These are phyloP conservation scores for Callimorpha dominula DNA, from an alignment of 2,888 invertebrate genomes.

Conservation along the genomic window DNA sequence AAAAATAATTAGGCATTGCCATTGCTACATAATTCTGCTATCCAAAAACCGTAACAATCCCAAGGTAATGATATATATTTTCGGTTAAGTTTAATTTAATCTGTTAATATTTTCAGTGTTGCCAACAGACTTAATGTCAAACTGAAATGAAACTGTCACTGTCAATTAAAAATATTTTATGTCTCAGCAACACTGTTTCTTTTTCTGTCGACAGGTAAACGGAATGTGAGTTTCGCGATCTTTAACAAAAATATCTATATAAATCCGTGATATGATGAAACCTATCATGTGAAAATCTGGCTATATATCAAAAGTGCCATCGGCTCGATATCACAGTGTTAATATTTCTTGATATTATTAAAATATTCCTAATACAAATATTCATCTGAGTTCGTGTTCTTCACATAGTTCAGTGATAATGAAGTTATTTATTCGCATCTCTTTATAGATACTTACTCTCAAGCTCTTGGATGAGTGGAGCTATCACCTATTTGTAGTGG, in stretches of 20 bases:
- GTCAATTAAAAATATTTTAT: conserved; percentile 54
- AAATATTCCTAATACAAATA: conserved; percentile 43
- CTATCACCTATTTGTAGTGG: conserved; percentile 2
- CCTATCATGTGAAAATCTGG: conserved; percentile 41
- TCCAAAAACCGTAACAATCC: background rate
- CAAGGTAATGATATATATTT: background rate
- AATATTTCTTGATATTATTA: conserved; percentile 58
- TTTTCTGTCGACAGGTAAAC: conserved; percentile 82
- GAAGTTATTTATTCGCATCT: conserved; percentile 32
- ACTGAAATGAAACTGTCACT: conserved; percentile 31
- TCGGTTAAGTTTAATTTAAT: background rate
- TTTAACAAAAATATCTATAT: conserved; percentile 71
- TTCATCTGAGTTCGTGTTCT: conserved; percentile 60
- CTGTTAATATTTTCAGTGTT: background rate
- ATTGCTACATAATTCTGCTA: no score
- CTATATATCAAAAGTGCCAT: conserved; percentile 45
- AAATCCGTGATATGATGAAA: conserved; percentile 67
- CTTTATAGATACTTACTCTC: conserved; percentile 18
- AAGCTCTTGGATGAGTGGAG: conserved; percentile 18
- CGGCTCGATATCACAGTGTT: conserved; percentile 31
- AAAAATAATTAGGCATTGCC: no score
- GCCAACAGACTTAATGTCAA: background rate
- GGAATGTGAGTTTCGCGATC: conserved; percentile 82
- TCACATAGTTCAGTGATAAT: conserved; percentile 58
- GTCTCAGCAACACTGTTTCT: conserved; percentile 69